Conservation (phyloP, 1,140 invertebrate genomes). For the Danaus plexippus region DNA sequence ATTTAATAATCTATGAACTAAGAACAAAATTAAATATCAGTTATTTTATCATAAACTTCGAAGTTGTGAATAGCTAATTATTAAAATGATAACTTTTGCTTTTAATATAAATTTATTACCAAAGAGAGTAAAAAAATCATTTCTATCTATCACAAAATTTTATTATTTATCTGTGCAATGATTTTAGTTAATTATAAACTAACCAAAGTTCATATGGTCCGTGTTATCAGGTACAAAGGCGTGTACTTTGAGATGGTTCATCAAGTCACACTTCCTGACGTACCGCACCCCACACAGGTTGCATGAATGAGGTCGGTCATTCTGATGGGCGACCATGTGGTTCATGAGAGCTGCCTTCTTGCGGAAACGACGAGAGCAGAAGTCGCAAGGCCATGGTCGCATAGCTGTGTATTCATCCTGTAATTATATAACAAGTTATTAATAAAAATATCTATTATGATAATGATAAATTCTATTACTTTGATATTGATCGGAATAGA, state of each 20-base stretch:
- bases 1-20: no score
- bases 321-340: conserved; percentile 88
- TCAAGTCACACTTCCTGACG: conserved; percentile 82
- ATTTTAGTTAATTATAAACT: not conserved
- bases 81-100: no score
- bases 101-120: no score
- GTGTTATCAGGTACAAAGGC: conserved; percentile 77
- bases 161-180: not conserved
- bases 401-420: conserved; percentile 83
- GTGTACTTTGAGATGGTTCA: conserved; percentile 87
- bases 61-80: no score
- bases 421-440: conserved; percentile 8
- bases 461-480: not conserved
- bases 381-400: conserved; percentile 88
- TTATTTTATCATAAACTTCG: no score
- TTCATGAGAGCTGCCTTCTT: conserved; percentile 88
- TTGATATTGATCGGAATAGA: no score
- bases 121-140: conserved; percentile 5
- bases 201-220: conserved; percentile 34
- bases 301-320: conserved; percentile 82
- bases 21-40: no score
- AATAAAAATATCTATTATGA: conserved; percentile 2
- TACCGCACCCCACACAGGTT: conserved; percentile 85
- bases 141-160: not conserved
- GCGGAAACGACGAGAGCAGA: conserved; percentile 84